Conservation (phyloP, 1,140 invertebrate species). For the Drosophila micromelanica region DNA sequence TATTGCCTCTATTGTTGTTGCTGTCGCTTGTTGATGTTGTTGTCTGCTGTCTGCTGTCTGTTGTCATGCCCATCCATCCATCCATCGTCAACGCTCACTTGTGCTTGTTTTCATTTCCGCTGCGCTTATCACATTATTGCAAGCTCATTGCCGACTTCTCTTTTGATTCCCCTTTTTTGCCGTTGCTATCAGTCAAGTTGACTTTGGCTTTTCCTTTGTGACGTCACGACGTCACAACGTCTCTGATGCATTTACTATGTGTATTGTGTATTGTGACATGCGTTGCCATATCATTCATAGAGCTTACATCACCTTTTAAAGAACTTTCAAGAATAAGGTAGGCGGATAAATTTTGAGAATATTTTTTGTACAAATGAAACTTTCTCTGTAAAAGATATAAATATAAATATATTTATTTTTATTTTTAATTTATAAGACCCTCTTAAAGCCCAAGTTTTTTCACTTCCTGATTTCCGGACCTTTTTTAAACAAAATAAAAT, state of each 20-base stretch:
- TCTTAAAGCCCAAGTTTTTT: too few species aligned
- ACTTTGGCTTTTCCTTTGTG: conserved; percentile 34
- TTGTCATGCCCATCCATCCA: conserved; percentile 45
- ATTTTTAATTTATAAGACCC: too few species aligned
- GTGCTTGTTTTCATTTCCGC: conserved; percentile 77
- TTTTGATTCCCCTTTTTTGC: conserved; percentile 29
- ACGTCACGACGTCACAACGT: conserved; percentile 10
- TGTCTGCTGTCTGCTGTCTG: conserved; percentile 8
- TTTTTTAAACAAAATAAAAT: too few species aligned
- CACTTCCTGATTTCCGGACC: too few species aligned
- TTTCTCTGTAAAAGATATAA: too few species aligned
- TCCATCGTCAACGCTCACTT: conserved; percentile 57
- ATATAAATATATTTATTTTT: background rate
- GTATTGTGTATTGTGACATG: too few species aligned
- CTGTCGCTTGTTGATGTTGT: conserved; percentile 4
- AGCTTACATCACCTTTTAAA: background rate
- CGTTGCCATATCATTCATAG: conserved; percentile 22
- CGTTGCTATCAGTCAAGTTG: conserved; percentile 57
- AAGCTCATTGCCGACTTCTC: conserved; percentile 74
- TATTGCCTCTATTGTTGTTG: conserved; percentile 34
- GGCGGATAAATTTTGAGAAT: background rate
- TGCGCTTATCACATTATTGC: conserved; percentile 80
- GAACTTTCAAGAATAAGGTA: background rate
- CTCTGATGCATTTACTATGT: conserved; percentile 10
- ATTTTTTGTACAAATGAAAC: too few species aligned